Evolutionary conservation across 2,113 vertebrate genomes (phyloP), one percentile per base, ranked within the genome.

Genomic region (Eubucco bourcierii): DNA sequence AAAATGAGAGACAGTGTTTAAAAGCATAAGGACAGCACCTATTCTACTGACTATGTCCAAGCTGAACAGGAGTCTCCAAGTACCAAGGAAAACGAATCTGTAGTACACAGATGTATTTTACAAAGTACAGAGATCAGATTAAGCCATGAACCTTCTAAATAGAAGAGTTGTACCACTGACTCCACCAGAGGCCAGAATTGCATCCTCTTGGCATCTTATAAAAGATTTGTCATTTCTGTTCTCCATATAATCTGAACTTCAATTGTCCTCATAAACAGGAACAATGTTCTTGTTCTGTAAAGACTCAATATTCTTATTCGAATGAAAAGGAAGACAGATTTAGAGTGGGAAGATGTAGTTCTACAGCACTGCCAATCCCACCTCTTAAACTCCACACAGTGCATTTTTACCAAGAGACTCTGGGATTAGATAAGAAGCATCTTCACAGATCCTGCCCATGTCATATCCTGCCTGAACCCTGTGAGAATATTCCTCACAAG

Each of bases 381-480:
- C 11, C 18, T 46, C n/a, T 80, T 34, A 66, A 90, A 77, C 4
- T 52, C 29, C 19, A 29, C 33, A 37, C 2, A 2, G 10, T 33
- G 33, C 5, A 25, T 90, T 82, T 85, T 87, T 53, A 53, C n/a
- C 76, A 39, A 64, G 59, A 28, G 3, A 52, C 10, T 4, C 60
- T 39, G 16, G 20, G 37, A 72, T 21, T 41, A 8, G 28, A 82
- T 50, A 37, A 76, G 11, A 15, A 37, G 11, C 20, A 5, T 34
- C 41, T 53, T 27, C 20, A 50, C 0, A 0, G 46, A 74, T 44
- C 39, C 59, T 5, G 2, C 3, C 28, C 15, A 25, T 44, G 47
- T 7, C 21, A 73, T 61, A 23, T 58, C 39, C 39, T 55, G 4
- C 52, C 27, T 60, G 33, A 80, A 71, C 12, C 8, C 16, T 46